phyloP scores from a whole-genome alignment of 2,797 vertebrate genomes.

The Sebastes trivittatus region DNA sequence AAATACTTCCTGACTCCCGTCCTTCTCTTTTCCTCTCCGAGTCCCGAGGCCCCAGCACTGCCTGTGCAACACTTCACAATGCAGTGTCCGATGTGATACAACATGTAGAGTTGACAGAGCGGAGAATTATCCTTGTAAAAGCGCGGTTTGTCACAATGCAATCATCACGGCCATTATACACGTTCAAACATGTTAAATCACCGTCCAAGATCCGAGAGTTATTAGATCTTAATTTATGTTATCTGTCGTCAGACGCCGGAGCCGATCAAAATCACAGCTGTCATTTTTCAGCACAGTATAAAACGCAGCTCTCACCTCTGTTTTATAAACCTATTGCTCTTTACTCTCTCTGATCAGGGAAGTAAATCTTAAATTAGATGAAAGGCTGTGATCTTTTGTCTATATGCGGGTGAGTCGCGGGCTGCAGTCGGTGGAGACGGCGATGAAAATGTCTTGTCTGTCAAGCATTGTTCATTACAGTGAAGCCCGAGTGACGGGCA shows the following conservation, averaged over 20 bases:
- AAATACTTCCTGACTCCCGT: conserved; percentile 31
- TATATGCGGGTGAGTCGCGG: background rate
- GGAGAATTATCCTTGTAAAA: conserved; percentile 53
- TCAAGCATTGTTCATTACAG: conserved; percentile 8
- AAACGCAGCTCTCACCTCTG: background rate
- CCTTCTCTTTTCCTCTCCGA: background rate
- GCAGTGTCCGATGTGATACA: conserved; percentile 46
- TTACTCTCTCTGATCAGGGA: background rate
- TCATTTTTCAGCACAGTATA: background rate
- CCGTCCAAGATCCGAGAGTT: background rate
- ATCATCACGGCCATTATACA: conserved; percentile 35
- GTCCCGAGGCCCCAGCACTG: conserved; percentile 13
- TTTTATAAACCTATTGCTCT: background rate
- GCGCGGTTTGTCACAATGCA: conserved; percentile 45
- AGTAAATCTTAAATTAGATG: conserved; percentile 13
- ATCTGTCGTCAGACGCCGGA: conserved; percentile 19
- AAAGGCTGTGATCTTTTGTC: conserved; percentile 8
- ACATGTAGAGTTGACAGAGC: conserved; percentile 50
- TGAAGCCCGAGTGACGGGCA: conserved; percentile 35
- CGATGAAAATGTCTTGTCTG: conserved; percentile 32
- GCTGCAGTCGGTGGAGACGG: background rate
- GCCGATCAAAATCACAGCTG: conserved; percentile 9
- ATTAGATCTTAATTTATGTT: conserved; percentile 27
- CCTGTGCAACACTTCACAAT: conserved; percentile 7
- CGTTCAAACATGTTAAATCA: conserved; percentile 36